Evolutionary conservation across 2,113 vertebrate genomes (phyloP).

Genomic region (Melozone crissalis): DNA sequence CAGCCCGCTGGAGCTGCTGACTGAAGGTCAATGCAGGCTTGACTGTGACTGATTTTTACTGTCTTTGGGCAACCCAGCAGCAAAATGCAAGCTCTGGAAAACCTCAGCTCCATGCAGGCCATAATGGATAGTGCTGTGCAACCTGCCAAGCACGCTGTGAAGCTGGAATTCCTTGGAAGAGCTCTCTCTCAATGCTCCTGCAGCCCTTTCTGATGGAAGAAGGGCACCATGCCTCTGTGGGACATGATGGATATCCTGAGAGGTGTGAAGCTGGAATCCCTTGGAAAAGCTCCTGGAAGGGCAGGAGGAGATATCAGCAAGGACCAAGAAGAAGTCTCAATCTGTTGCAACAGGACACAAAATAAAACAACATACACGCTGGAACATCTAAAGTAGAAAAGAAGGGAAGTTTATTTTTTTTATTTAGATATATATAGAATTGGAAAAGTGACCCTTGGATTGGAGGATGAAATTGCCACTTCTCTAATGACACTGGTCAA

Average conservation of each 20-base stretch:
- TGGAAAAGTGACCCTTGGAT: too few species aligned
- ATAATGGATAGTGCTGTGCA: background rate
- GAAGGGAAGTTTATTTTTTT: too few species aligned
- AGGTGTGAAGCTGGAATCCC: background rate
- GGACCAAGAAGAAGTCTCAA: background rate
- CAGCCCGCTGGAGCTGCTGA: background rate
- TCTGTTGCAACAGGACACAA: background rate
- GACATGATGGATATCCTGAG: background rate
- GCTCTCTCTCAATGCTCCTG: rapidly evolving
- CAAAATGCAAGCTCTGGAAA: conserved; percentile 45
- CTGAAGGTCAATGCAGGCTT: conserved; percentile 29
- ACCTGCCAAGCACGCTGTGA: background rate
- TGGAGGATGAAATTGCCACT: too few species aligned
- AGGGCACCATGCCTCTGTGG: rapidly evolving
- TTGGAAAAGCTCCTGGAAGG: background rate
- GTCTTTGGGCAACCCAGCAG: conserved; percentile 29
- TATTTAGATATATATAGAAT: too few species aligned
- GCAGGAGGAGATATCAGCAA: background rate
- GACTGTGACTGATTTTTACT: conserved; percentile 47
- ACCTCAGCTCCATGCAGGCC: background rate
- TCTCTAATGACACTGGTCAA: too few species aligned
- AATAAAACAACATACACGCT: too few species aligned
- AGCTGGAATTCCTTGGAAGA: background rate
- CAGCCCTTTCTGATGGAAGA: background rate
- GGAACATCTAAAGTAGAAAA: too few species aligned